Conservation (phyloP, 2,888 invertebrate genomes). For the Yponomeuta plumbellus region DNA sequence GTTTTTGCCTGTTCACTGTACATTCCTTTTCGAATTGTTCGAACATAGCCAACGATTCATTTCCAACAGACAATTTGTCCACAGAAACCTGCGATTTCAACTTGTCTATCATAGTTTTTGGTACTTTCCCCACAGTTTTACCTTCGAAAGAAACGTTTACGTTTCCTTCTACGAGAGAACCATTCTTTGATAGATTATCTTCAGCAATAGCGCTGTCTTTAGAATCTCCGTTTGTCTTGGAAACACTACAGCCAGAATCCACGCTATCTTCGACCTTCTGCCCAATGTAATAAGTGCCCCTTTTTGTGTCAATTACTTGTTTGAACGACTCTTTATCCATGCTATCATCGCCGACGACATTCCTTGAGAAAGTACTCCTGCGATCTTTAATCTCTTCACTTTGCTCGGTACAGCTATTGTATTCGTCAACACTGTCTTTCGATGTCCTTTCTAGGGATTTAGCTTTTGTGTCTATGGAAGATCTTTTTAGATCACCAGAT, state of each 20-base stretch:
- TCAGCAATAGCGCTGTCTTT: neutral
- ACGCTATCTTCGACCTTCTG: neutral
- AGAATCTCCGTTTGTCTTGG: conserved; percentile 3
- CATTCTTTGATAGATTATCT: neutral
- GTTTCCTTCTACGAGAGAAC: neutral
- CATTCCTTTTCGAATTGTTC: conserved; percentile 23
- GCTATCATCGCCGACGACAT: neutral
- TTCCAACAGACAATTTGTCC: neutral
- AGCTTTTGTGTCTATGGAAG: conserved; percentile 23
- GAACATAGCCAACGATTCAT: conserved; percentile 9
- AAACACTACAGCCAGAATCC: conserved; percentile 11
- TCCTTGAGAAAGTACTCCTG: neutral
- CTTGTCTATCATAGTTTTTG: conserved; percentile 29
- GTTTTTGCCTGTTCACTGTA: conserved; percentile 6
- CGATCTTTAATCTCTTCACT: neutral
- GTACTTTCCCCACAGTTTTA: conserved; percentile 24
- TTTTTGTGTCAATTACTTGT: conserved; percentile 3
- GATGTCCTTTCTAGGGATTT: conserved; percentile 24
- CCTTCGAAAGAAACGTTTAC: conserved; percentile 17
- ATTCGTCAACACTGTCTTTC: conserved; percentile 28
- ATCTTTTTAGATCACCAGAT: neutral
- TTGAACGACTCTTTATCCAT: neutral
- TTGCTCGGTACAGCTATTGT: neutral
- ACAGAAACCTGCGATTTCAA: neutral
- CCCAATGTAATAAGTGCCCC: conserved; percentile 14